Evolutionary conservation across 2,888 invertebrate genomes (phyloP).

Genomic region (Beris chalybata): DNA sequence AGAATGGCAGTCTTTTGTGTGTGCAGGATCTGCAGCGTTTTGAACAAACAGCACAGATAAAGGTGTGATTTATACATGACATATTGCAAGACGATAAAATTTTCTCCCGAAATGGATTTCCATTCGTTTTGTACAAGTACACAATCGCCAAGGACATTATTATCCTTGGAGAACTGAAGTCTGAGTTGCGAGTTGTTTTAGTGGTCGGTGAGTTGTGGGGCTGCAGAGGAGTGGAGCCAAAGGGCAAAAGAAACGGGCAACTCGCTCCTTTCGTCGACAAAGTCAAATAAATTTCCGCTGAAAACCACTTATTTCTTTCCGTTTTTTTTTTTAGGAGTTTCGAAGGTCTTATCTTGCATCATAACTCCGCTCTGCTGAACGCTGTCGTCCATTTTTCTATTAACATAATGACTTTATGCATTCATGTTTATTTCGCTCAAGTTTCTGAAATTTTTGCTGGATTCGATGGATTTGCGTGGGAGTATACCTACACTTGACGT

Average conservation of each 20-base stretch:
- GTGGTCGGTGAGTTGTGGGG: background rate
- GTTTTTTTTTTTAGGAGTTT: background rate
- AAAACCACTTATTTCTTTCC: conserved; percentile 10
- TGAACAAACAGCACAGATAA: conserved; percentile 38
- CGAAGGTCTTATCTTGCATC: conserved; percentile 37
- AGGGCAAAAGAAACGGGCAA: background rate
- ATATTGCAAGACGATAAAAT: conserved; percentile 40
- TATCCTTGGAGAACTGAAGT: conserved; percentile 24
- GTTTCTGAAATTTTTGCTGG: background rate
- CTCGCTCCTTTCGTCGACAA: conserved; percentile 21
- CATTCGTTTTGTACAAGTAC: conserved; percentile 33
- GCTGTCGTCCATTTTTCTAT: conserved; percentile 24
- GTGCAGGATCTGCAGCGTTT: conserved; percentile 20
- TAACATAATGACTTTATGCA: conserved; percentile 14
- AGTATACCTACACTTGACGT: background rate
- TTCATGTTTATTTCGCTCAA: background rate
- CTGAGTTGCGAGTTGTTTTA: conserved; percentile 22
- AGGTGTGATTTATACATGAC: conserved; percentile 40
- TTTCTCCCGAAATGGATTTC: conserved; percentile 38
- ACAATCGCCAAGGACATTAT: conserved; percentile 39
- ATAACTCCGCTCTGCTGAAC: conserved; percentile 26
- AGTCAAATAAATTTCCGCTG: conserved; percentile 35
- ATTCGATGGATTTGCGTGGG: background rate
- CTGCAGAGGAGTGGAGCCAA: conserved; percentile 4
- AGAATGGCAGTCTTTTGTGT: conserved; percentile 27